These are phyloP conservation scores for Achlya flavicornis DNA, from an alignment of 2,888 invertebrate species.

Conservation along the genomic window DNA sequence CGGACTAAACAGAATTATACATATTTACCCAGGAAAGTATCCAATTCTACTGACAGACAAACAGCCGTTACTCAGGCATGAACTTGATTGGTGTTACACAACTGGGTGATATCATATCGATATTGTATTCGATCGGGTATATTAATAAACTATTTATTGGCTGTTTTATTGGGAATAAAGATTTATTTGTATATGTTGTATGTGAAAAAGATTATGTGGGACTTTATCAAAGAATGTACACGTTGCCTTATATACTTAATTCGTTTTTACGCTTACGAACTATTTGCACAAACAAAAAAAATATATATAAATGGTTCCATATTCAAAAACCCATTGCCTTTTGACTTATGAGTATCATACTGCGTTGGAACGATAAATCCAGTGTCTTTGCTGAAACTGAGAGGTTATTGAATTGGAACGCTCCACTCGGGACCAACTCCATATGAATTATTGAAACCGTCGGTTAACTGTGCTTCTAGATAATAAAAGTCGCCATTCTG, in stretches of 20 bases:
- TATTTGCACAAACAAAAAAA: background rate
- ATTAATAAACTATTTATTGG: background rate
- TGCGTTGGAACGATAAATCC: slow-evolving; percentile 2
- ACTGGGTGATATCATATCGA: background rate
- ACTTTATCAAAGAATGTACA: too few relatives aligned
- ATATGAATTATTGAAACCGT: slow-evolving; percentile 7
- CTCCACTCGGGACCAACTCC: slow-evolving; percentile 1
- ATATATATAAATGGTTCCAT: background rate
- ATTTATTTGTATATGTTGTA: too few relatives aligned
- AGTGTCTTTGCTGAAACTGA: background rate
- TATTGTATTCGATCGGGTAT: background rate
- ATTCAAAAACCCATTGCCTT: background rate
- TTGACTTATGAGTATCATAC: background rate
- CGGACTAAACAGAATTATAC: too few relatives aligned
- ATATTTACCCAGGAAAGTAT: too few relatives aligned
- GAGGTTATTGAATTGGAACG: slow-evolving; percentile 7
- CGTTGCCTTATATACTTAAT: too few relatives aligned
- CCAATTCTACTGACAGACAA: background rate
- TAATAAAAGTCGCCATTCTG: slow-evolving; percentile 4
- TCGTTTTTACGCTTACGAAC: background rate
- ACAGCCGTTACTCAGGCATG: background rate
- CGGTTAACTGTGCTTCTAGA: slow-evolving; percentile 3
- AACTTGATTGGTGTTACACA: background rate
- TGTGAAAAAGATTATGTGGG: too few relatives aligned
- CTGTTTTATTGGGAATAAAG: too few relatives aligned